Conservation (phyloP, 2,113 vertebrate species). For the Chaetodon auriga region DNA sequence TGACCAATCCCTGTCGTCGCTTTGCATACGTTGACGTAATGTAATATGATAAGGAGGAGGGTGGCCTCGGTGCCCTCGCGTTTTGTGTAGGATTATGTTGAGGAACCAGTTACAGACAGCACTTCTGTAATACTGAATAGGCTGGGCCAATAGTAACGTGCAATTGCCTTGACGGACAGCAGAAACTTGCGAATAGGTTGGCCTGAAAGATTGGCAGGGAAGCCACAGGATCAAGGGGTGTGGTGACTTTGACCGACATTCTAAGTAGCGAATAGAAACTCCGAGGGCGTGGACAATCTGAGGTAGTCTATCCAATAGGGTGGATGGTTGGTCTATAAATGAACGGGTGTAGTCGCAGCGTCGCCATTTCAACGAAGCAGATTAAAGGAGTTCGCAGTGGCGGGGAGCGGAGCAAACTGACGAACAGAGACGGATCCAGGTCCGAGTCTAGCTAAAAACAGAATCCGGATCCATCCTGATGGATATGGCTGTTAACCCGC, state of each 20-base stretch:
- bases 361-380: constrained; percentile 86
- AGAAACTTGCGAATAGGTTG: constrained; percentile 57
- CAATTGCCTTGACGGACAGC: constrained; percentile 55
- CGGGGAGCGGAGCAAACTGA: constrained; percentile 61
- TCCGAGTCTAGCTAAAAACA: constrained; percentile 73
- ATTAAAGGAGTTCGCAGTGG: background rate
- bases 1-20: constrained; percentile 69
- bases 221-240: constrained; percentile 30
- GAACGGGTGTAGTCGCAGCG: constrained; percentile 73
- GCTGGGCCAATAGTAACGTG: constrained; percentile 49
- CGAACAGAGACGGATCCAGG: constrained; percentile 74
- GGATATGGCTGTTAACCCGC: constrained; percentile 85
- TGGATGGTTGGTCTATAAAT: constrained; percentile 78
- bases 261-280: constrained; percentile 51
- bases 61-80: background rate
- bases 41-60: constrained; percentile 52
- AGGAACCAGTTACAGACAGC: constrained; percentile 40
- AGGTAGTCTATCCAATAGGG: constrained; percentile 73
- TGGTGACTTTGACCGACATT: constrained; percentile 60
- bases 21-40: constrained; percentile 78
- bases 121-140: background rate
- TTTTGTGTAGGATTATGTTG: constrained; percentile 29
- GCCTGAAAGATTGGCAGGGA: background rate
- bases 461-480: constrained; percentile 88
- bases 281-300: constrained; percentile 55